Conservation (phyloP, 1,140 invertebrate species). For the Cotesia glomerata region DNA sequence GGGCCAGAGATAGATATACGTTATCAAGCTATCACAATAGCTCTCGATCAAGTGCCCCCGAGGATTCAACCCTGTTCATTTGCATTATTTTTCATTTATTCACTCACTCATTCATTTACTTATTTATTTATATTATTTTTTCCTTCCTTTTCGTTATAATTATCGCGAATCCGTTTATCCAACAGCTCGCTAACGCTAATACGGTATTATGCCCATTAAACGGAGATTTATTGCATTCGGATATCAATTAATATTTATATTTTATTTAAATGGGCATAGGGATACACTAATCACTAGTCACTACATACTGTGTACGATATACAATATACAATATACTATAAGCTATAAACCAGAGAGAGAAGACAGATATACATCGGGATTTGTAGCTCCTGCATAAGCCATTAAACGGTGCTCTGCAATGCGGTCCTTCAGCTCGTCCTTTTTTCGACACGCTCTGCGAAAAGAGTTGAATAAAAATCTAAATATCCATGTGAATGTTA, state of each 20-base stretch:
- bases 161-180: too few relatives aligned
- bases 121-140: too few relatives aligned
- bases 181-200: too few relatives aligned
- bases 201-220: too few relatives aligned
- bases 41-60: conserved; percentile 19
- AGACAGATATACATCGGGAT: conserved; percentile 35
- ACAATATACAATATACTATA: too few relatives aligned
- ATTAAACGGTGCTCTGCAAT: conserved; percentile 39
- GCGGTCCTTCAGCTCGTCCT: conserved; percentile 33
- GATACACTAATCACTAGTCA: neutral
- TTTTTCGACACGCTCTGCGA: conserved; percentile 9
- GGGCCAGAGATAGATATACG: neutral
- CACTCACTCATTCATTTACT: too few relatives aligned
- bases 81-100: conserved; percentile 9
- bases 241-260: too few relatives aligned
- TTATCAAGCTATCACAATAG: conserved; percentile 18
- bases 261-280: neutral
- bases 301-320: neutral
- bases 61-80: conserved; percentile 4
- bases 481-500: neutral
- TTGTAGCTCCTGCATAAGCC: conserved; percentile 40
- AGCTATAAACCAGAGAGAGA: conserved; percentile 22
- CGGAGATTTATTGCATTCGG: too few relatives aligned
- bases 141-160: too few relatives aligned
- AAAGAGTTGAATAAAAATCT: neutral